Evolutionary conservation across 2,888 invertebrate genomes (phyloP).

Genomic region (Uloborus plumipes): DNA sequence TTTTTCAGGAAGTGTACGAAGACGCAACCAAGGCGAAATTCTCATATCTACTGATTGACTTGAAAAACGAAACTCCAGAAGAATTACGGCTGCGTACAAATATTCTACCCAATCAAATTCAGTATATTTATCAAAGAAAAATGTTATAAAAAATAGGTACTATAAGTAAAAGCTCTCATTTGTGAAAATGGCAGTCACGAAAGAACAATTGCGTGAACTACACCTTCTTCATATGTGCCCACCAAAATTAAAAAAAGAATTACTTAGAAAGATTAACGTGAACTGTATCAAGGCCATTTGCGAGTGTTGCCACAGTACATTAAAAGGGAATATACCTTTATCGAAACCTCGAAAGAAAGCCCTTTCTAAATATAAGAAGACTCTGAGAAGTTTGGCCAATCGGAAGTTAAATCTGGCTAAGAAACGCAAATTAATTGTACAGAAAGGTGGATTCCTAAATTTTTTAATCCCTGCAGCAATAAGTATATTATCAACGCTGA

Average conservation of each 20-base stretch:
- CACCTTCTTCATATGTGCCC: slow-evolving; percentile 1
- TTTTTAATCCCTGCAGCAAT: slow-evolving; percentile 4
- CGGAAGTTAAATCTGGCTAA: neutral
- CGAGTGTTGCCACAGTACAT: neutral
- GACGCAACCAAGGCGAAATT: slow-evolving; percentile 10
- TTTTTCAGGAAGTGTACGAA: slow-evolving; percentile 16
- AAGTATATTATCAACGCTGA: neutral
- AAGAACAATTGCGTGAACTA: neutral
- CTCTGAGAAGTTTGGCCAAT: neutral
- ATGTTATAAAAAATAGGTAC: neutral
- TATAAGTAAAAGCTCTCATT: neutral
- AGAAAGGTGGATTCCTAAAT: slow-evolving; percentile 10
- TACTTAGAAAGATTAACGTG: neutral
- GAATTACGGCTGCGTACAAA: neutral
- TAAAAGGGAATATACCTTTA: slow-evolving; percentile 1
- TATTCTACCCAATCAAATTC: slow-evolving; percentile 14
- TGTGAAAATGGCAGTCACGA: neutral
- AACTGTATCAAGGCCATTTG: slow-evolving; percentile 1
- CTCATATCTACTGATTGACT: slow-evolving; percentile 10
- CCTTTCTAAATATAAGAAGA: neutral
- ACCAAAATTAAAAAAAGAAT: neutral
- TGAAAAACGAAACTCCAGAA: neutral
- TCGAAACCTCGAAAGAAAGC: neutral
- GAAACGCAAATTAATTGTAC: neutral
- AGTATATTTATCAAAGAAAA: neutral